These are phyloP conservation scores for Muscicapa comitata DNA, from an alignment of 2,797 vertebrate genomes.

Conservation along the genomic window DNA sequence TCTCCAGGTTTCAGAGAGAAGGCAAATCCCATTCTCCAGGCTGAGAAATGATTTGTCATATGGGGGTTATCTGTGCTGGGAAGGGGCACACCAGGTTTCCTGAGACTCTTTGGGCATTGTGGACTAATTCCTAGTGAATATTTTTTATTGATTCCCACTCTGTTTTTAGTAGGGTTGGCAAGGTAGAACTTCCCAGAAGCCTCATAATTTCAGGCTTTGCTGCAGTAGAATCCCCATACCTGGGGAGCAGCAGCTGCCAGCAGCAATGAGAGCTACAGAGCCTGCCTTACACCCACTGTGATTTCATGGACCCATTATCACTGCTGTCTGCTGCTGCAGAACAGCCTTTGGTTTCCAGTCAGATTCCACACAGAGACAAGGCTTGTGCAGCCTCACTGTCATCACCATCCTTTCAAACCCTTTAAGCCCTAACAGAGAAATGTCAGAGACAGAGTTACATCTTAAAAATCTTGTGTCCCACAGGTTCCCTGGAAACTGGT, in stretches of 20 bases:
- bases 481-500: background rate
- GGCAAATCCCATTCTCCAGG: background rate
- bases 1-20: background rate
- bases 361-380: background rate
- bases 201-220: background rate
- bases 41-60: background rate
- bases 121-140: background rate
- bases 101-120: background rate
- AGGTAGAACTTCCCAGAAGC: background rate
- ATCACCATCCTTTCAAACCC: background rate
- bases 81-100: background rate
- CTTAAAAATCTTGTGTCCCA: background rate
- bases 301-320: background rate
- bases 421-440: background rate
- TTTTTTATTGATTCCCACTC: background rate
- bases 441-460: background rate
- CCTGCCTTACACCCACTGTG: background rate
- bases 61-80: background rate
- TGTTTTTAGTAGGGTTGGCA: background rate
- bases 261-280: background rate
- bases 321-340: background rate
- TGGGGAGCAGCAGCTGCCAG: background rate
- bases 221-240: background rate
- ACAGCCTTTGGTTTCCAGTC: background rate
- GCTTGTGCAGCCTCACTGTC: background rate